Base-by-base conservation (phyloP, 2,113 vertebrate species). In the Amphiprion ocellaris region DNA sequence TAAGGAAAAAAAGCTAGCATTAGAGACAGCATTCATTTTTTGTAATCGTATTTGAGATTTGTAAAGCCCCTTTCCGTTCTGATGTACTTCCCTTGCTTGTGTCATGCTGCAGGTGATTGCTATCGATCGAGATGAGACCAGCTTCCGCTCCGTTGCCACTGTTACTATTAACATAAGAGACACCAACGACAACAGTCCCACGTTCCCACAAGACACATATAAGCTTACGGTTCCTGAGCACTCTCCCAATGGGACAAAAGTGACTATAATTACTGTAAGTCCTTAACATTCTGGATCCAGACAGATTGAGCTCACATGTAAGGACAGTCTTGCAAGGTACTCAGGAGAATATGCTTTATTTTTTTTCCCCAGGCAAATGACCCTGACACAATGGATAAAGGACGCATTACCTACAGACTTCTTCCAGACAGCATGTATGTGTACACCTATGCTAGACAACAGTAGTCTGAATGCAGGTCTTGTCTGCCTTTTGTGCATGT, bases 131-230 rank as follows among this genome's bases (percentile, higher is more conserved):
- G 74, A 77, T 4, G 53, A 37, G 0, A 0, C 0, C 1, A 37
- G 10, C 0, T 84, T 87, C 69, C 69, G 23, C 2, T 95, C 96
- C 3, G 88, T 54, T 0, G 97, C 97, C 26, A 94, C 52, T 0
- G 96, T 99, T 70, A 97, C 94, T 56, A 96, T 99, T 37, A 5
- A 80, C 10, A 90, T 99, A 69, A 89, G 79, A 8, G 97, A 99
- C 61, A 78, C 60, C 28, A 99, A 99, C 0, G 98, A 99, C 92
- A 96, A 98, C 81, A 93, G 55, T 41, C 98, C 98, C 0, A 60
- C 3, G 0, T 99, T 99, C 69, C 2, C 53, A 14, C 0, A 95
- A 0, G 89, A 84, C 23, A 69, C 56, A 2, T 99, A 98, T 59
- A 16, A 50, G 10, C 61, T 97, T 15, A 12, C 0, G 0, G 92